phyloP scores from a whole-genome alignment of 30 jellyfish, hydroid and myxozoan species.

The Pseudorhiza aurosa region DNA sequence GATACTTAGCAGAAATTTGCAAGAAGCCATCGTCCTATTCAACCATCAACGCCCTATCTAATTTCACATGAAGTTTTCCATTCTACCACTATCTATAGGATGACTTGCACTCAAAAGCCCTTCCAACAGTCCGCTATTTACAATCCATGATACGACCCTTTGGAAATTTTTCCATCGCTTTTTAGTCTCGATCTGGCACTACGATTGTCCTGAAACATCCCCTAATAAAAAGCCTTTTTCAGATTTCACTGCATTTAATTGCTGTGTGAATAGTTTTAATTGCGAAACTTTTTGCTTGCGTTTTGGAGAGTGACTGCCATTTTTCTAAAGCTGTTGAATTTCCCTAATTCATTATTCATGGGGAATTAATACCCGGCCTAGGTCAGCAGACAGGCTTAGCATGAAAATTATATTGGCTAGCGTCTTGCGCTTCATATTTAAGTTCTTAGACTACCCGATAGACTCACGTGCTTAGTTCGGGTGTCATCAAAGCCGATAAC shows the following conservation, averaged over 20 bases:
- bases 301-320: background rate
- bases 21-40: too few species aligned
- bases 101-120: too few species aligned
- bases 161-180: too few species aligned
- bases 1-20: too few species aligned
- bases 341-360: slow-evolving; percentile 13
- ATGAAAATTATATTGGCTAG: background rate
- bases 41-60: too few species aligned
- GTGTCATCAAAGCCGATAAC: background rate
- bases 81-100: too few species aligned
- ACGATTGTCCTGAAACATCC: too few species aligned
- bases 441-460: background rate
- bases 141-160: too few species aligned
- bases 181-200: too few species aligned
- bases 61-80: too few species aligned
- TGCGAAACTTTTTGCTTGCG: background rate
- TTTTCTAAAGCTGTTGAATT: slow-evolving; percentile 7
- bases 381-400: slow-evolving; percentile 48
- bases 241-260: background rate
- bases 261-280: background rate
- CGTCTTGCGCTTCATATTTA: background rate
- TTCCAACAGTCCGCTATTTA: too few species aligned
- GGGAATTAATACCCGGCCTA: slow-evolving; percentile 25
- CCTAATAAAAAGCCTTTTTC: too few species aligned
- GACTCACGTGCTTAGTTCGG: background rate